phyloP scores from a whole-genome alignment of 2,888 invertebrate genomes.

The Ecliptopera silaceata region DNA sequence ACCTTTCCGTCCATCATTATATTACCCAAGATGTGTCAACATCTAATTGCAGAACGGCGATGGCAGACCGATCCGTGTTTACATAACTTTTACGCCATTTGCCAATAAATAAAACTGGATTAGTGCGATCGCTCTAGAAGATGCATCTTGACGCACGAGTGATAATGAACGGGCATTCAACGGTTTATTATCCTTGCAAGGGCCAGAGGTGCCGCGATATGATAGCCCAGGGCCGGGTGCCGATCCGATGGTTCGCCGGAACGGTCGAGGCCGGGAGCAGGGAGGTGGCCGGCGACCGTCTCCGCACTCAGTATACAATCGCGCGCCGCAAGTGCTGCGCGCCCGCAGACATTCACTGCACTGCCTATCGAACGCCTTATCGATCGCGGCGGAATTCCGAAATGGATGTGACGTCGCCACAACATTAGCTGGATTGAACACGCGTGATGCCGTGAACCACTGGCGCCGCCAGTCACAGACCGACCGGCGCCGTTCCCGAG shows the following conservation, averaged over 20 bases:
- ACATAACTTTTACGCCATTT: constrained; percentile 19
- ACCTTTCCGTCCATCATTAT: background rate
- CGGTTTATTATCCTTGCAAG: constrained; percentile 69
- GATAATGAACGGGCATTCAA: constrained; percentile 69
- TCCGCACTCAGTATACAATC: constrained; percentile 73
- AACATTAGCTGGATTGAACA: constrained; percentile 54
- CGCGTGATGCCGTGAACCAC: constrained; percentile 55
- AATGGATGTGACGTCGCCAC: constrained; percentile 61
- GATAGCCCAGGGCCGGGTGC: constrained; percentile 64
- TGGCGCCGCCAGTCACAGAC: constrained; percentile 63
- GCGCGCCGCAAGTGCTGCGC: constrained; percentile 77
- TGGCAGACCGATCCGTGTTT: constrained; percentile 19
- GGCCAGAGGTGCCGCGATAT: constrained; percentile 72
- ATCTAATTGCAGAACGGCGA: constrained; percentile 19
- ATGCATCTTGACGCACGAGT: constrained; percentile 41
- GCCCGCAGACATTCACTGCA: constrained; percentile 68
- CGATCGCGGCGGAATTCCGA: constrained; percentile 61
- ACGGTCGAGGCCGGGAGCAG: constrained; percentile 74
- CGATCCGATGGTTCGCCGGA: constrained; percentile 42
- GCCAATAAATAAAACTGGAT: constrained; percentile 24
- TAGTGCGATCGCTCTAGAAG: constrained; percentile 21
- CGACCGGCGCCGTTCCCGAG: constrained; percentile 63
- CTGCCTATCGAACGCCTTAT: constrained; percentile 60
- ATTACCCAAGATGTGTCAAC: constrained; percentile 21
- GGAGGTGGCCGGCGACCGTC: constrained; percentile 66